These are phyloP conservation scores for Argyresthia goedartella DNA, from an alignment of 2,888 invertebrate species.

Conservation along the genomic window DNA sequence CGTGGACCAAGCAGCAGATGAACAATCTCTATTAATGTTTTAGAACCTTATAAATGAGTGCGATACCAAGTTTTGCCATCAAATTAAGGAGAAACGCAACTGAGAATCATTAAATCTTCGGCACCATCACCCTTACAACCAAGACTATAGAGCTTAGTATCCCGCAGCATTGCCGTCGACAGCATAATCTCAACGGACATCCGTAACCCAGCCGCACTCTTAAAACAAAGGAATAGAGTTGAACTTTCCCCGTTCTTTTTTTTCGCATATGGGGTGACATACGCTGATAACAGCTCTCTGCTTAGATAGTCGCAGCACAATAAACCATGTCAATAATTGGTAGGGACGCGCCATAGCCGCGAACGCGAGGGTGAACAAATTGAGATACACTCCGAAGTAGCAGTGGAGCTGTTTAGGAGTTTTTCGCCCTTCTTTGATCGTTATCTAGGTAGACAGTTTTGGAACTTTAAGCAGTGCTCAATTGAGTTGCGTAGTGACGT, in stretches of 20 bases:
- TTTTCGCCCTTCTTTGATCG: too few relatives aligned
- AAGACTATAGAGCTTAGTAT: too few relatives aligned
- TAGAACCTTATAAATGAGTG: conserved; percentile 45
- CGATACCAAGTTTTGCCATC: conserved; percentile 59
- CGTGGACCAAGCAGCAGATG: conserved; percentile 32
- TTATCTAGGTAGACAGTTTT: too few relatives aligned
- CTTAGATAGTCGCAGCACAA: conserved; percentile 41
- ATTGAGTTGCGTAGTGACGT: too few relatives aligned
- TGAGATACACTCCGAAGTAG: conserved; percentile 3
- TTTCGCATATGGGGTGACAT: conserved; percentile 30
- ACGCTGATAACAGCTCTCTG: conserved; percentile 52
- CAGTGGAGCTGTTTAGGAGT: too few relatives aligned
- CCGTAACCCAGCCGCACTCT: background rate
- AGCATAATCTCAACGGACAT: too few relatives aligned
- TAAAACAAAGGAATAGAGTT: conserved; percentile 19
- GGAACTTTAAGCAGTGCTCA: too few relatives aligned
- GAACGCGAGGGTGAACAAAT: conserved; percentile 16
- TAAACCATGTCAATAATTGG: conserved; percentile 63
- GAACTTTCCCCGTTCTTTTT: conserved; percentile 11
- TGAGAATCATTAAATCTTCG: conserved; percentile 1
- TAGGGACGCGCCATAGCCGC: conserved; percentile 35
- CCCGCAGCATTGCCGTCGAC: too few relatives aligned
- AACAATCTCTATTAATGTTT: conserved; percentile 40
- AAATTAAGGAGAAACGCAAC: conserved; percentile 55
- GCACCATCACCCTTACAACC: too few relatives aligned